A percentile compares a stretch with the other conserved stretches of the same genome.
These are phyloP conservation scores for Ctenopoma multispine DNA, from an alignment of 2,797 vertebrate species.

Conservation along the genomic window DNA sequence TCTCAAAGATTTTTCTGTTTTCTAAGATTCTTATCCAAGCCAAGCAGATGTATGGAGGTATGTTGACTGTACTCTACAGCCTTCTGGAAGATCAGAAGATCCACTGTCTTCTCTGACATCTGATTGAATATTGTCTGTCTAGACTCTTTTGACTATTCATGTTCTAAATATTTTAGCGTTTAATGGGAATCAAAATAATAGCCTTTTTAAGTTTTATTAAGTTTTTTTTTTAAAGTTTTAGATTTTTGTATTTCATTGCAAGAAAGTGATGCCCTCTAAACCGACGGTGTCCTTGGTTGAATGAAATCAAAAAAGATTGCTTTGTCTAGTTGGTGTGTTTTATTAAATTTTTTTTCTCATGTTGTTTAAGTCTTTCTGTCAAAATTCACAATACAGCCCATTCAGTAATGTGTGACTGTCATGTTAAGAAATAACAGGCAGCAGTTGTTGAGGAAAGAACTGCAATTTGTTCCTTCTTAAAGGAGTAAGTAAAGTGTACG, in stretches of 20 bases:
- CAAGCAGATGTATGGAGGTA: background rate
- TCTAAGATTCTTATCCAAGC: background rate
- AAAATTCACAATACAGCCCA: background rate
- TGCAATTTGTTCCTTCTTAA: slow-evolving; percentile 15
- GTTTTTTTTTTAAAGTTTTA: slow-evolving; percentile 23
- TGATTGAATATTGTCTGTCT: slow-evolving; percentile 13
- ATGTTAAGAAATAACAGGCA: background rate
- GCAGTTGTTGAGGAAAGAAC: background rate
- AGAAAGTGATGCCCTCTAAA: slow-evolving; percentile 28
- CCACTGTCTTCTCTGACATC: slow-evolving; percentile 22
- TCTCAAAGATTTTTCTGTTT: background rate
- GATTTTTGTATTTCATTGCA: slow-evolving; percentile 9
- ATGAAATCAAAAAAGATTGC: slow-evolving; percentile 38
- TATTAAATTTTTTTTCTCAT: background rate
- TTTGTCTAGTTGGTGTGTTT: slow-evolving; percentile 20
- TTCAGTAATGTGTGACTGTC: slow-evolving; percentile 18
- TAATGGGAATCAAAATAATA: slow-evolving; percentile 20
- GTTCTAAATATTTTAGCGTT: slow-evolving; percentile 16
- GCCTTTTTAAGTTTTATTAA: background rate
- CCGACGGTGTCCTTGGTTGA: slow-evolving; percentile 25
- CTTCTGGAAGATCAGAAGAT: slow-evolving; percentile 11
- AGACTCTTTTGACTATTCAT: background rate
- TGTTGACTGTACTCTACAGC: background rate
- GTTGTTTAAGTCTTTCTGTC: background rate
- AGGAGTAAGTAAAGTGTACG: background rate